Evolutionary conservation across 2,797 vertebrate genomes (phyloP), one percentile per base, ranked within the genome.

Genomic region (Linurgus olivaceus): DNA sequence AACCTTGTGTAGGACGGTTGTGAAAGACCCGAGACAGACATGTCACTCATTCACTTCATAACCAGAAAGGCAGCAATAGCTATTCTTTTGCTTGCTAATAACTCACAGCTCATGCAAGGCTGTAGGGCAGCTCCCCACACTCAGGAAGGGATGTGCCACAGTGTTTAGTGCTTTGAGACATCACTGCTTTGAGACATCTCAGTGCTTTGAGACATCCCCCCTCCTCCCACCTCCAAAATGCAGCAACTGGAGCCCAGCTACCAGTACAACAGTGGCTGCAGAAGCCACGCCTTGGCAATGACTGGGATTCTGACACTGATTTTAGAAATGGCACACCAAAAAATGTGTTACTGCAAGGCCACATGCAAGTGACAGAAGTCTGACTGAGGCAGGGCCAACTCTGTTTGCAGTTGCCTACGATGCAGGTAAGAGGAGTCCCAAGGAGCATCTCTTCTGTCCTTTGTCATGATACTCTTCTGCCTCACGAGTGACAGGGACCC

Each of bases 401-500:
- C 47, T 58, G 11, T 29, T n/a, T 54, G 52, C 28, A 6, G 7
- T 19, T 35, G 25, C 29, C 55, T 24, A 9, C 4, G 51, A 11
- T 16, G 48, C 18, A 73, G 76, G 6, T 23, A n/a, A 57, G 38
- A 38, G 13, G 26, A 61, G 58, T 29, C 58, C 9, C 2, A 7
- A 29, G 58, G 31, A 66, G n/a, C 44, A 70, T 35, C 24, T 4
- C 76, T 33, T 72, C 47, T 35, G 23, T 25, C 21, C 76, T 52
- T 7, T 1, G 0, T 9, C 38, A 38, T 3, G 4, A 65, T 7
- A 25, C 6, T 73, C 23, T n/a, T 14, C 57, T 44, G 57, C 40
- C 77, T 35, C 29, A 12, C 0, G 0, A 40, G 72, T n/a, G 13
- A 25, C 59, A 28, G 0, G 0, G 55, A 24, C 31, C 33, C 2